These are phyloP conservation scores for Patiria pectinifera DNA, from an alignment of 53 echinoderm and acorn worm species.

Conservation along the genomic window DNA sequence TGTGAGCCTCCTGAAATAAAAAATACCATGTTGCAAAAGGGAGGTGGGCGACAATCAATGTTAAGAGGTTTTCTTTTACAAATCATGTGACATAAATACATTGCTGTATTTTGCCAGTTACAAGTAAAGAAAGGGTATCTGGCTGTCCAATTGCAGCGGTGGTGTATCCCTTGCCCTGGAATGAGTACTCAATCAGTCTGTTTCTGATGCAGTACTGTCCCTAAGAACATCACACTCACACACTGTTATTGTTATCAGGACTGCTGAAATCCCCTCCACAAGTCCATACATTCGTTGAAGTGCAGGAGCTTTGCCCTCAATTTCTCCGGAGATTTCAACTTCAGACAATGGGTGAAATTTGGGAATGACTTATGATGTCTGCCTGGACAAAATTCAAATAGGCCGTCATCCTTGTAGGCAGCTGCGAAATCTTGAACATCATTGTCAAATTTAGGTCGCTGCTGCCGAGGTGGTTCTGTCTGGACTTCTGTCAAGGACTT, in stretches of 20 bases:
- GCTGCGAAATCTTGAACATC: constrained; percentile 19
- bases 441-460: background rate
- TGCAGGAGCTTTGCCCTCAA: background rate
- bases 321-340: background rate
- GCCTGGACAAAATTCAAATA: constrained; percentile 57
- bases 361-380: constrained; percentile 4
- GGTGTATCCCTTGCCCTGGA: background rate
- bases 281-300: background rate
- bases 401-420: constrained; percentile 27
- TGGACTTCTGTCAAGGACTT: background rate
- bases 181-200: too few species aligned
- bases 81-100: too few species aligned
- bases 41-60: too few species aligned
- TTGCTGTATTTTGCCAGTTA: too few species aligned
- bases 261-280: background rate
- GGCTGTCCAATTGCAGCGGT: background rate
- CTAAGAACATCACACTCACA: too few species aligned
- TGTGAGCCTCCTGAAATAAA: too few species aligned
- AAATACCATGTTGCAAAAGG: too few species aligned
- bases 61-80: too few species aligned
- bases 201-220: too few species aligned
- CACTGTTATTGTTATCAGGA: too few species aligned
- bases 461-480: background rate
- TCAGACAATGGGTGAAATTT: background rate
- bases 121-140: background rate